Conservation (phyloP, 1,140 invertebrate genomes). For the Apis laboriosa region DNA sequence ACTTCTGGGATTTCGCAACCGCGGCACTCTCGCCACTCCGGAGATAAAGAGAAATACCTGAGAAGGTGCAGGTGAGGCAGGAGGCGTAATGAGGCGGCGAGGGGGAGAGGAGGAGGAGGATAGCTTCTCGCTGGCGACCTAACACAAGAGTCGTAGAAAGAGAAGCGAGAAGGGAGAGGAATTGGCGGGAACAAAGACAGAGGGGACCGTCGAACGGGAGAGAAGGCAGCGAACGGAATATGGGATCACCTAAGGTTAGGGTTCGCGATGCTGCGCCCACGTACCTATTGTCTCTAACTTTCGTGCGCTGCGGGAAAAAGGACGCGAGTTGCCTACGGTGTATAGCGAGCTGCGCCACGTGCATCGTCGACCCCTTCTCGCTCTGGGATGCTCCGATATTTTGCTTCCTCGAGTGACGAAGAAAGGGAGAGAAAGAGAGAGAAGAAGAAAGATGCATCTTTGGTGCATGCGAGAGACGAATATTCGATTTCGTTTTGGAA, state of each 20-base stretch:
- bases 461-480: neutral
- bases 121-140: slow-evolving; percentile 33
- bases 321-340: slow-evolving; percentile 65
- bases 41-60: slow-evolving; percentile 65
- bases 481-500: neutral
- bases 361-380: slow-evolving; percentile 49
- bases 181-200: slow-evolving; percentile 42
- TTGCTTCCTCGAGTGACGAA: slow-evolving; percentile 58
- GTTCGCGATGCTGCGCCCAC: slow-evolving; percentile 75
- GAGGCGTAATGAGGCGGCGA: slow-evolving; percentile 35
- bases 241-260: slow-evolving; percentile 74
- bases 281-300: slow-evolving; percentile 73
- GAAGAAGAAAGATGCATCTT: slow-evolving; percentile 28
- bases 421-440: slow-evolving; percentile 1
- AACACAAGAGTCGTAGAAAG: slow-evolving; percentile 29
- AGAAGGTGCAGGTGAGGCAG: slow-evolving; percentile 60
- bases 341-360: slow-evolving; percentile 37
- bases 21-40: slow-evolving; percentile 54
- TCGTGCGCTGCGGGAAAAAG: slow-evolving; percentile 68
- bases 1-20: slow-evolving; percentile 64
- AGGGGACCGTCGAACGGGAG: slow-evolving; percentile 52
- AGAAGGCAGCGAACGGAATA: slow-evolving; percentile 69
- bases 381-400: slow-evolving; percentile 60
- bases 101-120: slow-evolving; percentile 46
- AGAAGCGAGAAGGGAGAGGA: slow-evolving; percentile 46